Percentiles rank a stretch among this genome's conserved stretches.
These are phyloP conservation scores for Acipenser ruthenus DNA, from an alignment of 2,797 vertebrate genomes.

Conservation along the genomic window DNA sequence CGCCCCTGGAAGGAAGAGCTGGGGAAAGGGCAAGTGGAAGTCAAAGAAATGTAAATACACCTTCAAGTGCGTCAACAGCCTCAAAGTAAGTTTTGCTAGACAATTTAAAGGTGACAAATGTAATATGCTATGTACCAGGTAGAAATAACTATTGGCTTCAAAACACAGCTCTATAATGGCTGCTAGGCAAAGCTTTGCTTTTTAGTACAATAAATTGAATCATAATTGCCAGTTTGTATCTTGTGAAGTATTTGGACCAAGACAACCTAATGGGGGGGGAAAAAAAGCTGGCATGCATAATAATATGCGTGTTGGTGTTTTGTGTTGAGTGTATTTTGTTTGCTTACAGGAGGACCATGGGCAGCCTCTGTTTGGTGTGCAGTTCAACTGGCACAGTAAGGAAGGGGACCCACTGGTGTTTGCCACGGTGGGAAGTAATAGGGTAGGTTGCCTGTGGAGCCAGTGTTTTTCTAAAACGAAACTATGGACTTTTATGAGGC, in stretches of 20 bases:
- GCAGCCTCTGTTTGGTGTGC: constrained; percentile 93
- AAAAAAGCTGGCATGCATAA: neutral
- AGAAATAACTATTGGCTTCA: neutral
- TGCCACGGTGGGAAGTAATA: constrained; percentile 94
- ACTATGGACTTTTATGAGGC: too few species aligned
- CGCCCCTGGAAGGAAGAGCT: constrained; percentile 88
- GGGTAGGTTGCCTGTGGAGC: constrained; percentile 60
- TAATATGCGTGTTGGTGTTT: neutral
- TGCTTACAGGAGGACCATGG: constrained; percentile 83
- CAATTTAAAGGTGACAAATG: too few species aligned
- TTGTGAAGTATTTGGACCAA: too few species aligned
- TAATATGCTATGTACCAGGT: too few species aligned
- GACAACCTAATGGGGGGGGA: neutral
- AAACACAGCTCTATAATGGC: neutral
- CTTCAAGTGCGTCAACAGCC: constrained; percentile 95
- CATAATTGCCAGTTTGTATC: too few species aligned
- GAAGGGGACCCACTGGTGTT: constrained; percentile 97
- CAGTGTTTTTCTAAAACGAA: too few species aligned
- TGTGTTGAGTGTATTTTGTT: neutral
- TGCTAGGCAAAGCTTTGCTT: too few species aligned
- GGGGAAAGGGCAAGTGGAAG: constrained; percentile 98
- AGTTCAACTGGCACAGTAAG: constrained; percentile 98
- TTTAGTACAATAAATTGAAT: too few species aligned
- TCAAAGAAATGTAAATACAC: constrained; percentile 98
- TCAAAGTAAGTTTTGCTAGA: constrained; percentile 67